phyloP scores from a whole-genome alignment of 1,140 invertebrate genomes.

The Eufriesea mexicana region DNA sequence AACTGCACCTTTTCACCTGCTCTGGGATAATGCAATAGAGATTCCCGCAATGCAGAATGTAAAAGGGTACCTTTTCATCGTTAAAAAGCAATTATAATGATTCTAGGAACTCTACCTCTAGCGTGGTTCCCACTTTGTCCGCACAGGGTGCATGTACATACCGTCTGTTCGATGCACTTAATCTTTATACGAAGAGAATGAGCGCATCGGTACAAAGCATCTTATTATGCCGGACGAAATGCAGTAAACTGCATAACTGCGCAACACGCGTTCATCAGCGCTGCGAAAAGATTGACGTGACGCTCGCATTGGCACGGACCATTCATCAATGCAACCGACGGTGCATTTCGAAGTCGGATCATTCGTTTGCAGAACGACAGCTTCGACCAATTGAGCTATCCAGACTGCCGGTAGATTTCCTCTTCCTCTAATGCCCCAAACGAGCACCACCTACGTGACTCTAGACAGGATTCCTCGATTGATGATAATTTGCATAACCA shows the following conservation, averaged over 20 bases:
- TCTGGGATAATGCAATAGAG: no score
- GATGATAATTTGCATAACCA: neutral
- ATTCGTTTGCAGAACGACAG: slow-evolving; percentile 17
- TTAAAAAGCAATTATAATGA: slow-evolving; percentile 1
- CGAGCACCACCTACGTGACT: neutral
- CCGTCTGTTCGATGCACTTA: neutral
- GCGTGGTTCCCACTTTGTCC: neutral
- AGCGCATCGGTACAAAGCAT: neutral
- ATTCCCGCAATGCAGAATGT: no score
- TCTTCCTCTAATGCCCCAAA: slow-evolving; percentile 4
- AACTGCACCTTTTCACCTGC: no score
- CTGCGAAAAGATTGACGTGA: slow-evolving; percentile 8
- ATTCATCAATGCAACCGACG: slow-evolving; percentile 10
- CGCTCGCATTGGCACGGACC: slow-evolving; percentile 3
- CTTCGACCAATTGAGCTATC: slow-evolving; percentile 19
- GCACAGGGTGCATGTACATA: neutral
- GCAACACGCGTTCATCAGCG: slow-evolving; percentile 16
- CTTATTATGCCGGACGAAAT: neutral
- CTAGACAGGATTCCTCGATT: neutral
- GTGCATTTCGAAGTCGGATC: slow-evolving; percentile 13
- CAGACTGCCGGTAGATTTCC: neutral
- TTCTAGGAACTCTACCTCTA: neutral
- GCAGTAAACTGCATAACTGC: slow-evolving; percentile 15
- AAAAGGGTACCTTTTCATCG: neutral
- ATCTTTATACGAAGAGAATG: neutral